Evolutionary conservation across 2,888 invertebrate species (phyloP).

Genomic region (Octodonta nipae): DNA sequence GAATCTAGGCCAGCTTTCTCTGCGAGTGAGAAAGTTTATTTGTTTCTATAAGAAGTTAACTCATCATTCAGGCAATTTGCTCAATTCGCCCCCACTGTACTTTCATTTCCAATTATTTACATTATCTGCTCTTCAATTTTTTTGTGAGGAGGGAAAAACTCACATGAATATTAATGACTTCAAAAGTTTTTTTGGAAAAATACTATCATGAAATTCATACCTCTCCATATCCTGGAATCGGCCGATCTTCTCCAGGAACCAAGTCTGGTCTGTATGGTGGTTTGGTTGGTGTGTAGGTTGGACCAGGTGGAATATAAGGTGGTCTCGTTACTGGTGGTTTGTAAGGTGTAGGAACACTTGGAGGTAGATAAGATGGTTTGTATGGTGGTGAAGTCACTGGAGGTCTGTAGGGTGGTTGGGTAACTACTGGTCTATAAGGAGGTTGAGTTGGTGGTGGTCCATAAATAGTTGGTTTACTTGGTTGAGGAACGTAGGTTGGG

Average conservation of each 20-base stretch:
- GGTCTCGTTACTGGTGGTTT: conserved; percentile 9
- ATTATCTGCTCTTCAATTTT: no score
- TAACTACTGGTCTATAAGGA: conserved; percentile 15
- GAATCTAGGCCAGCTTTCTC: no score
- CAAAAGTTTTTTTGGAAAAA: no score
- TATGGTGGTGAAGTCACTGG: conserved; percentile 8
- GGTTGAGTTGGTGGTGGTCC: conserved; percentile 12
- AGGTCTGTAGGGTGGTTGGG: conserved; percentile 8
- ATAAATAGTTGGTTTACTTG: no score
- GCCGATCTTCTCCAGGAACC: conserved; percentile 13
- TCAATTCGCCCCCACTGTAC: no score
- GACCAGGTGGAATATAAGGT: conserved; percentile 10
- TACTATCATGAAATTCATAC: no score
- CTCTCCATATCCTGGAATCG: conserved; percentile 18
- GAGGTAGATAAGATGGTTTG: conserved; percentile 10
- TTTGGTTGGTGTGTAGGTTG: conserved; percentile 10
- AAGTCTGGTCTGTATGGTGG: conserved; percentile 12
- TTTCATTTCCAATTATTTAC: no score
- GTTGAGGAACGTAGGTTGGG: conserved; percentile 8
- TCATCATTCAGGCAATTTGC: no score
- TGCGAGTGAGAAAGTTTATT: no score
- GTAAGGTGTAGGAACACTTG: conserved; percentile 10
- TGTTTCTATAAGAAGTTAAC: no score
- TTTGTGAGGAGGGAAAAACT: no score
- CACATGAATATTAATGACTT: no score